These are phyloP conservation scores for Gobio occitaniae DNA, from an alignment of 2,797 vertebrate genomes.

Conservation along the genomic window DNA sequence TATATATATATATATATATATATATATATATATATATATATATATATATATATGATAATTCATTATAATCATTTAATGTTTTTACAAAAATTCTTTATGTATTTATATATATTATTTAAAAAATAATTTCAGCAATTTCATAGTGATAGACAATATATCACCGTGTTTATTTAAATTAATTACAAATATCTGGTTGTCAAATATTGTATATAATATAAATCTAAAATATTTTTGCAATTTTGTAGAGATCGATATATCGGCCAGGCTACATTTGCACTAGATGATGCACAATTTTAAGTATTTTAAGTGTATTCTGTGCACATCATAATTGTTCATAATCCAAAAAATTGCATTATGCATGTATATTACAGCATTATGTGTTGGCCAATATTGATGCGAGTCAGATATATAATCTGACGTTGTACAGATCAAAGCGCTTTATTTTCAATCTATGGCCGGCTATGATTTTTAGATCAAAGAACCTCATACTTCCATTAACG, in stretches of 20 bases:
- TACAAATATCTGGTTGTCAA: background rate
- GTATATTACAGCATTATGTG: background rate
- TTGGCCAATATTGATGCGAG: background rate
- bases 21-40: too few species aligned
- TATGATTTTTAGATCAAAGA: constrained; percentile 3
- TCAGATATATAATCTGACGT: background rate
- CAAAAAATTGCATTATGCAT: background rate
- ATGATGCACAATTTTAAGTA: background rate
- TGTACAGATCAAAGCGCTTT: background rate
- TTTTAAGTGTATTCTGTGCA: background rate
- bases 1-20: too few species aligned
- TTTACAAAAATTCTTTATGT: too few species aligned
- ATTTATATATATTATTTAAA: too few species aligned
- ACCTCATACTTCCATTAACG: background rate
- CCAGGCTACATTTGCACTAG: background rate
- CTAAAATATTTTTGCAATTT: too few species aligned
- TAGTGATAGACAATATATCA: background rate
- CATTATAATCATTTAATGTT: too few species aligned
- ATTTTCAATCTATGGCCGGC: background rate
- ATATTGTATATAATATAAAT: background rate
- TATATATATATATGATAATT: too few species aligned
- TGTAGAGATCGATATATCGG: background rate
- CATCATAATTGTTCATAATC: background rate
- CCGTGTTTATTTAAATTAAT: background rate
- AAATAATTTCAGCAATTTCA: background rate